Base-by-base conservation (phyloP, 1,140 invertebrate genomes). In the Ruditapes philippinarum region DNA sequence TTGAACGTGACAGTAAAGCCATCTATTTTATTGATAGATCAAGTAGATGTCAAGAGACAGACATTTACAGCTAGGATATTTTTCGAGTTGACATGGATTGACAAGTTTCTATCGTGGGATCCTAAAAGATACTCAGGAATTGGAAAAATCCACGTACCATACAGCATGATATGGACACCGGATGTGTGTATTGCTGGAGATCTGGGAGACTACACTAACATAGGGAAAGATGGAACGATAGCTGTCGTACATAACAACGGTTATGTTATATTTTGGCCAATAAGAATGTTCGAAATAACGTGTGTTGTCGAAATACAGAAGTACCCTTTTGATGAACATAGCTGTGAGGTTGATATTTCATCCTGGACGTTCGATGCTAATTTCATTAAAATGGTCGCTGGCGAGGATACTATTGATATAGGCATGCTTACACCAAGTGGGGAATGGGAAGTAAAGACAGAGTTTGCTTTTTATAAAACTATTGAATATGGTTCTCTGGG, bases 261-360 rank as follows among this genome's bases (percentile, higher is more conserved):
- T 31, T 7, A 3, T 42, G 60, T 60, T 0, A 22, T 45, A 1
- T 12, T 33, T 14, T 49, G 17, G 68, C 82, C 82, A 2, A 22
- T 17, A 31, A 22, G 33, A 17, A 25, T 19, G 38, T 22, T 25
- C 14, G 62, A 40, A 49, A 42, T 54, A 38, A 22, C 45, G 9
- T 99, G 99, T 45, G 42, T 28, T 14, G 49, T 92, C 74, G 98
- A 99, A 94, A 99, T 99, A 17, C 51, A 38, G 11, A 81, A 90
- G 17, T 93, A 73, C 45, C 92, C 98, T 0, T 99, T 99, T 94
- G 98, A 99, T 96, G 84, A 98, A 96, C 98, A 99, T 95, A 98
- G 98, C 40, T 99, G 98, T 96, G 98, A 98, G 96, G 98, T 99
- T 98, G 98, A 98, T 96, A 99, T 99, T 93, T 98, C 98, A 4